Evolutionary conservation across 2,113 vertebrate species (phyloP), one percentile per base, ranked within the genome.

Genomic region (Galeopterus variegatus): DNA sequence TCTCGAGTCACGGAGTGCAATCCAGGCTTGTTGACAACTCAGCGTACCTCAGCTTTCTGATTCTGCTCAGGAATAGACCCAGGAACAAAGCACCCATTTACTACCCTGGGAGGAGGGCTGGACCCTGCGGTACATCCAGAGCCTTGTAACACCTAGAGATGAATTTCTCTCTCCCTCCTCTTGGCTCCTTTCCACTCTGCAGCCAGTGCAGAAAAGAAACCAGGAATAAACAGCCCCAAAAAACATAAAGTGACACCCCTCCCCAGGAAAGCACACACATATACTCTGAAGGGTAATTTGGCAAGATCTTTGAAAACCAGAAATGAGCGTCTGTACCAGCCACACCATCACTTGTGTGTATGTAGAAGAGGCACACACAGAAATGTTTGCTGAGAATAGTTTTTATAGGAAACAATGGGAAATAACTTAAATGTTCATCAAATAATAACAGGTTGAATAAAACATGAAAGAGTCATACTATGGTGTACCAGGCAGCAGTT

Each of bases 361-460:
- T 33, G 18, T 17, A 0, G 6, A 1, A 10, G 70, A 58, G 41
- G 24, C 31, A 0, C 1, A 13, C 36, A 7, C 3, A 1, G 8
- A 72, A n/a, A 6, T 0, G 7, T 33, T 8, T 52, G 21, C 70
- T 81, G 7, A 45, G 72, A 41, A 11, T 1, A 3, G 6, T 15
- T 64, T 9, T 31, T 56, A 12, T 10, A 70, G 75, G 85, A 81
- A 77, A n/a, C 60, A 1, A 48, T 4, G 41, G 88, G 89, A 69
- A n/a, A 50, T 64, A 52, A 18, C 72, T 50, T 41, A 60, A 19
- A 23, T 50, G 21, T 14, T 72, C 72, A 6, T 12, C 56, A 6
- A 15, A 15, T n/a, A 60, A 73, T 7, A 62, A 45, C 58, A n/a
- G 17, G 56, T 28, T 13, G 48, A 58, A 45, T 23, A 56, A 45